Evolutionary conservation across 2,797 vertebrate species (phyloP), one percentile per base, ranked within the genome.

Genomic region (Pipistrellus nathusii): DNA sequence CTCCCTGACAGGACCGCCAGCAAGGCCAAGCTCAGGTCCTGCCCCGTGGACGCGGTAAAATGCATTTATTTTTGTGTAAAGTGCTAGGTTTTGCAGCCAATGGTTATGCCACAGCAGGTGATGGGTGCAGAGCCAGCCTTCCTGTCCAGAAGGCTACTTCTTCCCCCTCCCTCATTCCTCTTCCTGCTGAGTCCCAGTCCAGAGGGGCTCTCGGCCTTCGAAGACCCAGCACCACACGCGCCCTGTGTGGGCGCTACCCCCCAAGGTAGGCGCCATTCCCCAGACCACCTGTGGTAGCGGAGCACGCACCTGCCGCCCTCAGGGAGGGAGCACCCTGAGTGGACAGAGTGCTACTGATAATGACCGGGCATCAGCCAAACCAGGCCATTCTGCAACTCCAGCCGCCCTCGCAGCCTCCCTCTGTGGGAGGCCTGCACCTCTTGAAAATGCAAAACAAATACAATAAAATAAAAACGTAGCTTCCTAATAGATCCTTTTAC

Each of bases 91-190:
- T 87, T 87, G 9, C 4, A 68, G 38, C 57, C 4, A 77, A 87
- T 87, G 77, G 30, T 75, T 90, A 44, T 23, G 21, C 55, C 38
- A 18, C 14, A 35, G 23, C 17, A 57, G 68, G 53, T 89, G 30
- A 57, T 62, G 35, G 64, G 41, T 68, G 44, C 27, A 41, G 25
- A 59, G 5, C 68, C 92, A 6, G 6, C 44, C 7, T 25, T 59
- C 11, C 51, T 41, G 0, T 90, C 46, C 35, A 32, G 25, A 88
- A 87, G 51, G 15, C 15, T 66, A 51, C 4, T 51, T 25, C 46
- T 72, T 80, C 88, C 41, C 62, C 80, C 55, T 76, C 25, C 81
- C 72, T 90, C 32, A 84, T 80, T 76, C 46, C 5, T 91, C 41
- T 12, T 81, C 21, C 30, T 12, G 78, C 30, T 46, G 8, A 12